These are phyloP conservation scores for Podotricha telesiphe DNA, from an alignment of 2,888 invertebrate genomes.

Conservation along the genomic window DNA sequence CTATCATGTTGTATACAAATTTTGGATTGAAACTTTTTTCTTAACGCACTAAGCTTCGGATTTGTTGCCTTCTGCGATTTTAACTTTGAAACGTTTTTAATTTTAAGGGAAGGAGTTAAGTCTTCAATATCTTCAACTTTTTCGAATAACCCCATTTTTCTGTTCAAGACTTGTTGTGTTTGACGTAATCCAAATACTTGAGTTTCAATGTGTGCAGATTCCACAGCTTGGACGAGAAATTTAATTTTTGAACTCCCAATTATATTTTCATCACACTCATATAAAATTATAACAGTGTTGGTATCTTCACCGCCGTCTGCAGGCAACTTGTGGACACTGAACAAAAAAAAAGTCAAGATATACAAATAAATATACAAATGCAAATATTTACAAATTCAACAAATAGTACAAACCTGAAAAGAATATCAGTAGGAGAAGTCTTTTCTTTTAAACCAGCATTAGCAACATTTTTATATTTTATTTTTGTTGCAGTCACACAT, in stretches of 20 bases:
- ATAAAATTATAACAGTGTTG: not conserved
- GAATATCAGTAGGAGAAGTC: not conserved
- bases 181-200: not conserved
- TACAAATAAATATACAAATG: not conserved
- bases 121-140: not conserved
- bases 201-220: not conserved
- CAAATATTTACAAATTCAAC: not conserved
- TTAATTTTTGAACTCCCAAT: not conserved
- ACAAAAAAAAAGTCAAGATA: not conserved
- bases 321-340: not conserved
- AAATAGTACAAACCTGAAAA: constrained; percentile 4
- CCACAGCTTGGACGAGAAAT: not conserved
- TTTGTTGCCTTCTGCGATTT: not conserved
- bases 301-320: not conserved
- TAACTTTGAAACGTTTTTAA: not conserved
- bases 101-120: not conserved
- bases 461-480: not conserved
- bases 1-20: too few relatives aligned
- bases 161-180: not conserved
- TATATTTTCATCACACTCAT: not conserved
- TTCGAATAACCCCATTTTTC: not conserved
- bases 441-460: not conserved
- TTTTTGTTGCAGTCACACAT: not conserved
- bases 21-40: not conserved
- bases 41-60: not conserved